These are phyloP conservation scores for Dryobates pubescens DNA, from an alignment of 2,797 vertebrate genomes.

Conservation along the genomic window DNA sequence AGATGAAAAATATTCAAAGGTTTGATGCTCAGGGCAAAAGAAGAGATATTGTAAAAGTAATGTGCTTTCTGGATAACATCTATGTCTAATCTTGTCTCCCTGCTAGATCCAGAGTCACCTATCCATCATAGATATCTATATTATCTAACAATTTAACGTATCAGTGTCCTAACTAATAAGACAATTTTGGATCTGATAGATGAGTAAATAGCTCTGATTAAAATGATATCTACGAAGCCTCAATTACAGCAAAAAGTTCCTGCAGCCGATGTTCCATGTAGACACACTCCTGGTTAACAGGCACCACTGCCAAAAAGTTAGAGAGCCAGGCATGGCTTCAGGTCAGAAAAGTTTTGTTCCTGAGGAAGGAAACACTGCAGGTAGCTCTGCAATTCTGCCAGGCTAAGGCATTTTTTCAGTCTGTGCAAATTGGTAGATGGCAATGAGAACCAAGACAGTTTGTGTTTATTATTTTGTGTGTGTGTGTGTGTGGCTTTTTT, in stretches of 20 bases:
- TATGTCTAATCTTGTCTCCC: not conserved
- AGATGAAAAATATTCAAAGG: not conserved
- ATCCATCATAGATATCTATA: not conserved
- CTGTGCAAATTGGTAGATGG: not conserved
- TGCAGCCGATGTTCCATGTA: not conserved
- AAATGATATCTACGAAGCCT: not conserved
- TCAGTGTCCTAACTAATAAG: not conserved
- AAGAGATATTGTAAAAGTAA: not conserved
- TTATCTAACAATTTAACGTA: not conserved
- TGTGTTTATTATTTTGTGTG: fast-evolving
- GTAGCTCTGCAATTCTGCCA: not conserved
- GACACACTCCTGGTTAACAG: not conserved
- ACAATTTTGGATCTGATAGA: not conserved
- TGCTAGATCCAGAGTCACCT: not conserved
- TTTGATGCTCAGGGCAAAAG: not conserved
- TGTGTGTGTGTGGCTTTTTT: not conserved
- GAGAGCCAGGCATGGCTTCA: not conserved
- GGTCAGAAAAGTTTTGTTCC: not conserved
- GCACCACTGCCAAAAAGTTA: not conserved
- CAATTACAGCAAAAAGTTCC: not conserved
- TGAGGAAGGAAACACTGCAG: not conserved
- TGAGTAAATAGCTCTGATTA: not conserved
- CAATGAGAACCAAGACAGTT: not conserved
- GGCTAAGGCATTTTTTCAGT: not conserved
- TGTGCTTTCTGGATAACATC: not conserved